Percentiles rank a stretch among this genome's conserved stretches.
Conservation (phyloP, 1,140 invertebrate species). For the Semibalanus balanoides region DNA sequence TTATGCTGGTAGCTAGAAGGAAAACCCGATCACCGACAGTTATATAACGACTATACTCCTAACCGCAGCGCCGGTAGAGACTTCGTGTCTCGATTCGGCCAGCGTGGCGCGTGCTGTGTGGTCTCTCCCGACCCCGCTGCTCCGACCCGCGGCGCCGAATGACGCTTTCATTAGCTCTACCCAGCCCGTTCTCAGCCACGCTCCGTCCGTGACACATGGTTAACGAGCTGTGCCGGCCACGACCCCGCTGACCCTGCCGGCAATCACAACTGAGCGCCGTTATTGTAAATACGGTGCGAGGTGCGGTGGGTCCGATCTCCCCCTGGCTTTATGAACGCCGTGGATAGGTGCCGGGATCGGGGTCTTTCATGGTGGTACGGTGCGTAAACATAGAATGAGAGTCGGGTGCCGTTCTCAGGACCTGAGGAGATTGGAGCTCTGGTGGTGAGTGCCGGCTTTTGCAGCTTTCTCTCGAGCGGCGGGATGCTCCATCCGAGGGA, state of each 20-base stretch:
- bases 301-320: neutral
- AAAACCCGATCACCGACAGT: too few species aligned
- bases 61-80: too few species aligned
- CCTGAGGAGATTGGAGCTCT: neutral
- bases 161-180: neutral
- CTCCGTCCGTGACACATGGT: neutral
- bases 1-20: too few species aligned
- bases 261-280: neutral
- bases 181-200: neutral
- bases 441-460: too few species aligned
- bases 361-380: neutral
- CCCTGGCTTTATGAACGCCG: neutral
- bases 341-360: neutral
- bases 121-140: too few species aligned
- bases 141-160: neutral
- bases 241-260: neutral
- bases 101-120: neutral
- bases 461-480: neutral
- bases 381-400: neutral
- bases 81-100: too few species aligned
- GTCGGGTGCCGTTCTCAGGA: neutral
- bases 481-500: neutral
- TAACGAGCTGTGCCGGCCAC: neutral
- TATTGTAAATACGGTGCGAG: neutral
- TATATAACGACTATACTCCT: too few species aligned